Evolutionary conservation across 37 sponge, comb jelly and placozoan genomes (phyloP), one percentile per base, ranked within the genome.

Genomic region (Lycopodina hypogea): DNA sequence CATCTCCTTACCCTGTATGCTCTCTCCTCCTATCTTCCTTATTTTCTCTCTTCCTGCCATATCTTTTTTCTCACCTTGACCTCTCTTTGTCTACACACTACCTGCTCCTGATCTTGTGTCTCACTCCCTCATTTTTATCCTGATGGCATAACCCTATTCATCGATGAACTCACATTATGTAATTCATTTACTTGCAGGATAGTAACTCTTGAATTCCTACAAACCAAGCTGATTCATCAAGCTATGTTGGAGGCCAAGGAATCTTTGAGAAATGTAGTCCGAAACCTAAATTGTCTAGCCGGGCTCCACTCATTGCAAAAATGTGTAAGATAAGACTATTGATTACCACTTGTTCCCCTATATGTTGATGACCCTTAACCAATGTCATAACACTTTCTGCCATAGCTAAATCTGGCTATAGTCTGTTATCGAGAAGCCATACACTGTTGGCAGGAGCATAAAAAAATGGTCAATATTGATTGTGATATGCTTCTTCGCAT

Each of bases 251-350:
- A 93, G 41, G 81, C 75, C 1, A 75, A 71, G 29, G 94, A 93
- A 22, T 65, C 65, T 33, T 74, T 87, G 18, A 50, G 94, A 22
- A 65, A 76, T 71, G 42, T 84, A 29, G 88, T 93, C 39, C n/a
- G 71, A 18, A 74, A 88, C 29, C 71, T 87, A 35, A 93, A 93
- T 84, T 90, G 94, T 41, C 56, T 87, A 35, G 88, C 88, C 30
- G 90, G 74, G 17, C 71, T 88, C 26, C 72, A 67, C 81, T 81
- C 71, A 18, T 33, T 92, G 0, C 51, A 81, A 23, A 37, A 80
- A 11, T 65, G 85, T 56, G 88, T 92, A 22, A 18, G 78, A n/a
- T 34, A 11, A 35, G 23, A 42, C 17, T n/a, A n/a, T n/a, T n/a
- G n/a, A n/a, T n/a, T n/a, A n/a, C n/a, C n/a, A n/a, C 17, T 53